phyloP scores from a whole-genome alignment of 2,113 vertebrate genomes.

The Ochotona curzoniae region DNA sequence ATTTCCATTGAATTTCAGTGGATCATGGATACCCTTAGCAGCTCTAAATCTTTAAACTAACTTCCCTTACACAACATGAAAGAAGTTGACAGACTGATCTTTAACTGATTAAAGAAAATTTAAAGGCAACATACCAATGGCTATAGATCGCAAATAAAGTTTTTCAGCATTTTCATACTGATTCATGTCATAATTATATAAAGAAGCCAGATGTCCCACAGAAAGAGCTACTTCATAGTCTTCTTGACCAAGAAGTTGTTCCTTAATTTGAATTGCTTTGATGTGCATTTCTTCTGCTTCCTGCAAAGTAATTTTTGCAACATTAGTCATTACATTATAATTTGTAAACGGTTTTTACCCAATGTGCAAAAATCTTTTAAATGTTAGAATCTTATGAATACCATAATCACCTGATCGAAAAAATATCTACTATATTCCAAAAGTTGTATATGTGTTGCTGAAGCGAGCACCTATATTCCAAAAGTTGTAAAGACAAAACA shows the following conservation, averaged over 20 bases:
- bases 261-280: conserved; percentile 99
- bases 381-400: not conserved
- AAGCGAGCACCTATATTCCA: not conserved
- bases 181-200: conserved; percentile 99
- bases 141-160: conserved; percentile 98
- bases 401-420: not conserved
- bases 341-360: conserved; percentile 23
- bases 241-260: conserved; percentile 98
- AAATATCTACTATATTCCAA: not conserved
- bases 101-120: not conserved
- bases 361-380: conserved; percentile 26
- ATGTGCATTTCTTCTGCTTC: conserved; percentile 99
- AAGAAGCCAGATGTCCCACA: conserved; percentile 97
- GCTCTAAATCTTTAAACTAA: not conserved
- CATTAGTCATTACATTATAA: not conserved
- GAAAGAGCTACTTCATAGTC: conserved; percentile 99
- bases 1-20: not conserved
- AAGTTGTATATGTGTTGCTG: too few relatives aligned
- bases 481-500: not conserved
- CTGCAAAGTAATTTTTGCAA: conserved; percentile 82
- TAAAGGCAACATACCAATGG: conserved; percentile 91
- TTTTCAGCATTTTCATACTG: conserved; percentile 98
- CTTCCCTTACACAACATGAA: not conserved
- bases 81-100: not conserved
- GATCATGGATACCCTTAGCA: not conserved